phyloP scores from a whole-genome alignment of 2,797 vertebrate species.

The Phylloscopus collybita region DNA sequence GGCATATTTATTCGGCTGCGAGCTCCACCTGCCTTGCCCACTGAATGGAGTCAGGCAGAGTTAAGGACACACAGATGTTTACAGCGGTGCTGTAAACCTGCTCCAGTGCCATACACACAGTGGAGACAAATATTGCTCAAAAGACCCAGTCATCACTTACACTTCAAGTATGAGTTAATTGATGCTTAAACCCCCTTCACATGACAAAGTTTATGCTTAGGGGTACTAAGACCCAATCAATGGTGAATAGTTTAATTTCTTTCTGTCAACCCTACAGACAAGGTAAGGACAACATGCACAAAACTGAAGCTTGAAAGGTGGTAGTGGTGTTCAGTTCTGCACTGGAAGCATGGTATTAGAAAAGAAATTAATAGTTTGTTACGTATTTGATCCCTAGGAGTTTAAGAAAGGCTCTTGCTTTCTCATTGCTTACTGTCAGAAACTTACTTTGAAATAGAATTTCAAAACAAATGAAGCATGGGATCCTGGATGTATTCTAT shows the following conservation, averaged over 20 bases:
- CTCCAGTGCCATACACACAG: not conserved
- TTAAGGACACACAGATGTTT: no score
- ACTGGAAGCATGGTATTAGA: not conserved
- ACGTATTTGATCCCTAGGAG: not conserved
- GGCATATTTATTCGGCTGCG: not conserved
- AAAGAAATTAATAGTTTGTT: not conserved
- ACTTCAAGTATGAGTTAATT: not conserved
- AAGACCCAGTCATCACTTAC: not conserved
- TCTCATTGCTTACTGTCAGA: not conserved
- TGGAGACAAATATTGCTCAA: not conserved
- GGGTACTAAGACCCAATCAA: not conserved
- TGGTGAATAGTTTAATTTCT: not conserved
- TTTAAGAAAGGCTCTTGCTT: not conserved
- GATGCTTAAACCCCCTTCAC: not conserved
- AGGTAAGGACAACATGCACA: not conserved
- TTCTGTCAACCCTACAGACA: not conserved
- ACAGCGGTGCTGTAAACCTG: not conserved
- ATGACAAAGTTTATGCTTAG: not conserved
- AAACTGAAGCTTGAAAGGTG: not conserved
- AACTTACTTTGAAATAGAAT: not conserved
- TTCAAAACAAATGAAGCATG: not conserved
- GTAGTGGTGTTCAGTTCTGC: not conserved
- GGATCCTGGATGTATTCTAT: not conserved
- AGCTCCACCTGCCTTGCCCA: not conserved
- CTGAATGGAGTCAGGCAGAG: accelerated